Base-by-base conservation (phyloP, 2,888 invertebrate species). In the Auanema freiburgensis region DNA sequence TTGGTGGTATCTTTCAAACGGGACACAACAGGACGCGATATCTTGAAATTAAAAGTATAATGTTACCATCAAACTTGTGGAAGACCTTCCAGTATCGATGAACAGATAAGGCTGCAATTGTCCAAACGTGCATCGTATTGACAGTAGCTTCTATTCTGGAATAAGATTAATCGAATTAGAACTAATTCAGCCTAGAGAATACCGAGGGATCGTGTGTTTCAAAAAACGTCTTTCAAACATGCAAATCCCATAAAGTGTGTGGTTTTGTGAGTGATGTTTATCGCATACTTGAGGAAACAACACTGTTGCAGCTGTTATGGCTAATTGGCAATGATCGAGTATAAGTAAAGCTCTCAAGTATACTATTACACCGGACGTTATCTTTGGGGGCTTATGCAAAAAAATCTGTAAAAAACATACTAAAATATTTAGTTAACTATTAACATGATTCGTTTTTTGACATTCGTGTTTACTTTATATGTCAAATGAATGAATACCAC, bases 51-150 rank as follows among this genome's bases (percentile, higher is more conserved):
- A 23, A 25, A n/a, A n/a, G n/a, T n/a, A n/a, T n/a, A n/a, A n/a
- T n/a, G n/a, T 51, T 5, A 6, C 11, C 14, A 43, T n/a, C 50
- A 53, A 25, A 24, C 43, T 41, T 53, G 43, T 40, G 2, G 42
- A 21, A 33, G 53, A 81, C 81, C 75, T 82, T 82, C 82, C 82
- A 82, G 55, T 82, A 82, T 0, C 82, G 77, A 68, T 82, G 82
- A 11, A 75, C 79, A 14, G 79, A 77, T 8, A 82, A 60, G 0
- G 81, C 76, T 8, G 82, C 80, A 51, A 82, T 82, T 14, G 81
- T 81, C 81, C 81, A 82, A 25, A 79, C 79, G 62, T 82, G 82
- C 33, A 82, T 58, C 16, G 77, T 78, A 61, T 74, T 76, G 8
- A 81, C 71, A 1, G 78, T 79, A 24, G 71, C 62, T 63, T 79